These are phyloP conservation scores for Catostylus mosaicus DNA, from an alignment of 30 jellyfish, hydroid and myxozoan genomes.

Conservation along the genomic window DNA sequence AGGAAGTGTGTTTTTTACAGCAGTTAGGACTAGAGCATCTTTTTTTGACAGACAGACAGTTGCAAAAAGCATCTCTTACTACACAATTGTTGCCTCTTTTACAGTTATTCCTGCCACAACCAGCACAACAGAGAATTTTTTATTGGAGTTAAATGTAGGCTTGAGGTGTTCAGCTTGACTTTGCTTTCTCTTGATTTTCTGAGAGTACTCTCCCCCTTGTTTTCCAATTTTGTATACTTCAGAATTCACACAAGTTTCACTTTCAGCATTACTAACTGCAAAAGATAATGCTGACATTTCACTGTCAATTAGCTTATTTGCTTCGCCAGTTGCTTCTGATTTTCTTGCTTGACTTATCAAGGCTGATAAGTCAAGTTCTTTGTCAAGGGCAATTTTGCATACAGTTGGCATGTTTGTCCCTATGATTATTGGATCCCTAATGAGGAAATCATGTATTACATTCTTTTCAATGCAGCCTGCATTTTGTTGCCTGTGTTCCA, in stretches of 20 bases:
- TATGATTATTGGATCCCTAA: slow-evolving; percentile 14
- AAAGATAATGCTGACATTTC: slow-evolving; percentile 5
- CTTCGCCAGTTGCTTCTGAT: slow-evolving; percentile 36
- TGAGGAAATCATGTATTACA: background rate
- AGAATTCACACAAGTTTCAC: background rate
- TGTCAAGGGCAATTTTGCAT: slow-evolving; percentile 12
- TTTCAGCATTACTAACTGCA: background rate
- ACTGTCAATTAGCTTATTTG: slow-evolving; percentile 22
- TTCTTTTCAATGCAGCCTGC: slow-evolving; percentile 17
- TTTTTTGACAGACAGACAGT: slow-evolving; percentile 3
- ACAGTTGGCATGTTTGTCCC: slow-evolving; percentile 8
- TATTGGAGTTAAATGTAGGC: slow-evolving; percentile 4
- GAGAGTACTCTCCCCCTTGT: slow-evolving; percentile 38
- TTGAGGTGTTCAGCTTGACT: background rate
- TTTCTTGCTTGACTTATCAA: slow-evolving; percentile 18
- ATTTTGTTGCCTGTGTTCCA: too few relatives aligned
- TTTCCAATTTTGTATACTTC: slow-evolving; percentile 23
- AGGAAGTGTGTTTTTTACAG: background rate
- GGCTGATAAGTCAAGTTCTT: slow-evolving; percentile 15
- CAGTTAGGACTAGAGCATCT: background rate
- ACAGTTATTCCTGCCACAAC: slow-evolving; percentile 20
- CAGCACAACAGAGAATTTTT: slow-evolving; percentile 28
- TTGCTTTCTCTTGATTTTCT: background rate
- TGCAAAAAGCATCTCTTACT: slow-evolving; percentile 24
- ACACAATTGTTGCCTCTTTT: slow-evolving; percentile 16